phyloP scores from a whole-genome alignment of 2,113 vertebrate genomes.

The Empidonax alnorum region DNA sequence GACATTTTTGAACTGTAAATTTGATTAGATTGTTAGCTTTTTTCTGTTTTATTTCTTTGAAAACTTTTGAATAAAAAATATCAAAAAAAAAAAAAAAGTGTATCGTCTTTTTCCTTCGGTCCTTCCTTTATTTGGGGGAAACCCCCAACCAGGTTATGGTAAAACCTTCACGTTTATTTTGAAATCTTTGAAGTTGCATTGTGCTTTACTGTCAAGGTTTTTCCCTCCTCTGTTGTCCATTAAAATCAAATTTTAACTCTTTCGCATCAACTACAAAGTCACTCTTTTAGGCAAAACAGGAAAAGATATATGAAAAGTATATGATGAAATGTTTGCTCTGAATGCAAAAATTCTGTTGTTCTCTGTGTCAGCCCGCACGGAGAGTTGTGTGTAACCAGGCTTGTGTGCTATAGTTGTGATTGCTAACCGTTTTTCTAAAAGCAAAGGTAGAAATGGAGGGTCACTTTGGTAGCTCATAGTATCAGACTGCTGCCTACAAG shows the following conservation, averaged over 20 bases:
- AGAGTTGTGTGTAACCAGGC: too few relatives aligned
- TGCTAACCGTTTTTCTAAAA: not conserved
- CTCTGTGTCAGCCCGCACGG: accelerated
- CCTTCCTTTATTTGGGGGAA: not conserved
- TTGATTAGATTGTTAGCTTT: constrained; percentile 94
- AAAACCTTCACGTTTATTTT: not conserved
- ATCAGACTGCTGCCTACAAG: not conserved
- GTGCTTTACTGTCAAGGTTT: not conserved
- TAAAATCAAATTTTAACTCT: not conserved
- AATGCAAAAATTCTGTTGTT: not conserved
- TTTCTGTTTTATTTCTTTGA: constrained; percentile 94
- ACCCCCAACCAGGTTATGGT: not conserved
- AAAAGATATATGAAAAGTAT: not conserved
- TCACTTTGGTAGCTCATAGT: not conserved
- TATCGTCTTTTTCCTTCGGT: constrained; percentile 48
- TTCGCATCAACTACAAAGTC: not conserved
- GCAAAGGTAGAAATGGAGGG: not conserved
- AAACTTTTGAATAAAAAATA: constrained; percentile 96
- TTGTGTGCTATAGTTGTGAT: not conserved
- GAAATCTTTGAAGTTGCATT: not conserved
- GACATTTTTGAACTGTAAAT: constrained; percentile 91
- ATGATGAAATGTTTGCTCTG: not conserved
- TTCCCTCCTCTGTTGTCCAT: accelerated
- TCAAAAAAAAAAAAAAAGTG: constrained; percentile 63
- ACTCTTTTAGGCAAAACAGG: not conserved